Evolutionary conservation across 2,888 invertebrate genomes (phyloP).

Genomic region (Lycocerus yunnanus): DNA sequence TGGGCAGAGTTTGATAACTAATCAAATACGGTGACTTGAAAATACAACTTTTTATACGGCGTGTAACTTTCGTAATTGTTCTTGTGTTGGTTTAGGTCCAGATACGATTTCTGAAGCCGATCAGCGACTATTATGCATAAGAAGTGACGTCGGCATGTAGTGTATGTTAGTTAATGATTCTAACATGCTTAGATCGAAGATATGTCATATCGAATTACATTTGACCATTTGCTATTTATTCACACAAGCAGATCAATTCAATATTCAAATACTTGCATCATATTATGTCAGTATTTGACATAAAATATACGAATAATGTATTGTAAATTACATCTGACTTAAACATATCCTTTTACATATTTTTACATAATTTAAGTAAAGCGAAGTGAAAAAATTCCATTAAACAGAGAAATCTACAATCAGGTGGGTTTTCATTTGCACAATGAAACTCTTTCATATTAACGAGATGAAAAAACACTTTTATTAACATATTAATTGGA

Average conservation of each 20-base stretch:
- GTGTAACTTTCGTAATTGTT: not conserved
- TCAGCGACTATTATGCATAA: not conserved
- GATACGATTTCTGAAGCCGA: constrained; percentile 6
- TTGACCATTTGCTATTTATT: constrained; percentile 17
- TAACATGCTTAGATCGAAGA: constrained; percentile 47
- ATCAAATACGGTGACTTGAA: not conserved
- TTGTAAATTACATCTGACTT: not conserved
- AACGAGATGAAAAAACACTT: not conserved
- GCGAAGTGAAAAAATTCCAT: not conserved
- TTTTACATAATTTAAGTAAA: not conserved
- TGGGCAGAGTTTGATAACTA: not conserved
- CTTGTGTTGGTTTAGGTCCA: not conserved
- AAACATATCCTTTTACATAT: not conserved
- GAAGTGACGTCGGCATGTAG: not conserved
- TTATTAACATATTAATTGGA: not conserved
- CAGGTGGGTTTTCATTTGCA: not conserved
- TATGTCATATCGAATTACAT: constrained; percentile 49
- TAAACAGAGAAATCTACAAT: not conserved
- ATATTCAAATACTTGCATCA: constrained; percentile 5
- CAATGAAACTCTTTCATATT: not conserved
- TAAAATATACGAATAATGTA: not conserved
- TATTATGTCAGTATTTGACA: constrained; percentile 13
- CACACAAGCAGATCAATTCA: constrained; percentile 22
- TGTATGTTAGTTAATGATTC: constrained; percentile 40
- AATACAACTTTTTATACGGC: not conserved